Conservation (phyloP, 2,888 invertebrate genomes). For the Macrosiphum euphorbiae region DNA sequence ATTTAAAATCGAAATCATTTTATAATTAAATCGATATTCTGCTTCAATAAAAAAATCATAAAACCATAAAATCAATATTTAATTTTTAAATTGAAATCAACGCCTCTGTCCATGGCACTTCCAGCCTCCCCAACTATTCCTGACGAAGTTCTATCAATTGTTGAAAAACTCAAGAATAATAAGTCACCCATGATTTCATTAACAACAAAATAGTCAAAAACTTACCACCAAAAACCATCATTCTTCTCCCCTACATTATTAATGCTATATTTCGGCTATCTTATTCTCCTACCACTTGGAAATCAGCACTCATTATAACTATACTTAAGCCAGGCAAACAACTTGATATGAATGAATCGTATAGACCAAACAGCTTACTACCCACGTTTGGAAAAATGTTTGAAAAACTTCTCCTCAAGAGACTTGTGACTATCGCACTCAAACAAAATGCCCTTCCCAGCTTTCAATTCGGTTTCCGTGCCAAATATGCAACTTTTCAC, state of each 20-base stretch:
- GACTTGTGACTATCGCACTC: background rate
- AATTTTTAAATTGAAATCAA: too few relatives aligned
- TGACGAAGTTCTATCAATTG: slow-evolving; percentile 5
- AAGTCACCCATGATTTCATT: background rate
- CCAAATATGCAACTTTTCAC: slow-evolving; percentile 56
- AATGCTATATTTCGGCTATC: slow-evolving; percentile 1
- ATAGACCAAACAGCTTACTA: slow-evolving; percentile 54
- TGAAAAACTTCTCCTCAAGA: slow-evolving; percentile 61
- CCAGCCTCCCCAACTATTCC: slow-evolving; percentile 2
- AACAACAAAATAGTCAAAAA: slow-evolving; percentile 31
- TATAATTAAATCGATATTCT: too few relatives aligned
- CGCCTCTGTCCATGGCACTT: slow-evolving; percentile 24
- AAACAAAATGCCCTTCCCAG: slow-evolving; percentile 42
- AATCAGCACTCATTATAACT: slow-evolving; percentile 2
- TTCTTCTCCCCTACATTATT: slow-evolving; percentile 15
- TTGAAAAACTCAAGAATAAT: slow-evolving; percentile 22
- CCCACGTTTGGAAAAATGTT: slow-evolving; percentile 58
- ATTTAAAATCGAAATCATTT: too few relatives aligned
- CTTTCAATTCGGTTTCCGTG: slow-evolving; percentile 64
- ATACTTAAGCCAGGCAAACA: slow-evolving; percentile 34
- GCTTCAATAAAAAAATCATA: too few relatives aligned
- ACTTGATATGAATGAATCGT: background rate
- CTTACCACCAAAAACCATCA: slow-evolving; percentile 19
- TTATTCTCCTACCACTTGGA: slow-evolving; percentile 31
- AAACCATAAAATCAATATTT: too few relatives aligned